Base-by-base conservation (phyloP, 2,888 invertebrate species). In the Meghimatium bilineatum region DNA sequence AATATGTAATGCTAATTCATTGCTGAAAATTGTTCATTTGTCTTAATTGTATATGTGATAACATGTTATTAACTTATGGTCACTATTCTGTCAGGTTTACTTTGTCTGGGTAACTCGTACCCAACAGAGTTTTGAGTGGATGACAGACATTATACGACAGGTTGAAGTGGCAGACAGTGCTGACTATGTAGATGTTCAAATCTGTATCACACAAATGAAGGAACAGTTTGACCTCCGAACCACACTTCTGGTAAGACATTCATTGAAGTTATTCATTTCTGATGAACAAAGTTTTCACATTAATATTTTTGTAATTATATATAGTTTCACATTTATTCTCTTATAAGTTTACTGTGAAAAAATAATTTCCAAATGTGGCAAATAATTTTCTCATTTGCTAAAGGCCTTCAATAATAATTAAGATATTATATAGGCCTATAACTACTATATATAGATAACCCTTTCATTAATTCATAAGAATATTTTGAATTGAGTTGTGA, bases 41-140 rank as follows among this genome's bases (percentile, higher is more conserved):
- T n/a, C n/a, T n/a, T n/a, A n/a, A n/a, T n/a, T 49, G 8, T 17
- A 49, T 49, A 12, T 49, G 17, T 56, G 56, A 56, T 56, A 14
- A 56, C 56, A 56, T 12, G 8, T 14, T 56, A 56, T n/a, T 10
- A 71, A 17, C 26, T 12, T 17, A 71, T 71, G 36, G 26, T 0
- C 20, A 3, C 8, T 8, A 38, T 23, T 71, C 32, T 71, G 38
- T n/a, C 90, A 95, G 95, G 94, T 95, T 5, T 95, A 95, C 90
- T 95, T 96, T 89, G 91, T 95, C 71, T 95, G 95, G 95, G 94
- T 95, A 69, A 95, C 95, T 0, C 93, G 95, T 86, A 95, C 95
- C 14, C 95, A 96, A 91, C 95, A 95, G 89, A 95, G 95, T 90
- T 95, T 95, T 90, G 95, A 95, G 92, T 96, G 96, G 95, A 92